phyloP scores from a whole-genome alignment of 2,113 vertebrate species.

The Glaucomys volans region DNA sequence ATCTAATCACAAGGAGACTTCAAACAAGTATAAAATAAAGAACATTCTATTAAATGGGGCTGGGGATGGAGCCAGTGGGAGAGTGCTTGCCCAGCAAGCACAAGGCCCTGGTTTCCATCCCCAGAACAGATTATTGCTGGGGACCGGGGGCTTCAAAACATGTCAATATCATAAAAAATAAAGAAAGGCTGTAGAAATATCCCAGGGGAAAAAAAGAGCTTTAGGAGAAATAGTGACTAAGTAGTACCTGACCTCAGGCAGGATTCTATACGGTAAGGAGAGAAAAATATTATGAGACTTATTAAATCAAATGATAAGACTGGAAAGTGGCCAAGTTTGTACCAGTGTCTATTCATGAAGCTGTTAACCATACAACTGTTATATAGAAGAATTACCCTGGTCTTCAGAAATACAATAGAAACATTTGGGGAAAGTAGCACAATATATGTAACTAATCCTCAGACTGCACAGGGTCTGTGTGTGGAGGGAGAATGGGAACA shows the following conservation, averaged over 20 bases:
- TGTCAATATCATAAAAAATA: not conserved
- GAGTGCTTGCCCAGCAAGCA: not conserved
- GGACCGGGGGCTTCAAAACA: not conserved
- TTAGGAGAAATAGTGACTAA: not conserved
- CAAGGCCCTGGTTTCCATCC: not conserved
- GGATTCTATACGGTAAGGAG: not conserved
- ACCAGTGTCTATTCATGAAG: not conserved
- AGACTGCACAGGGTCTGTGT: not conserved
- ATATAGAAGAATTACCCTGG: not conserved
- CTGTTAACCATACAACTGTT: not conserved
- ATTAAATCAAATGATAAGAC: not conserved
- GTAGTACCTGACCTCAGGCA: not conserved
- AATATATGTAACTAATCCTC: not conserved
- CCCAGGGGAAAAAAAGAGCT: not conserved
- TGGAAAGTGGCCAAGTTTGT: not conserved
- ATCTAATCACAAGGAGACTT: not conserved
- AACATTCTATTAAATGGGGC: too few species aligned
- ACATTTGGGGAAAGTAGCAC: not conserved
- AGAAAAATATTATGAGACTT: not conserved
- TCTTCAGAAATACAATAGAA: not conserved
- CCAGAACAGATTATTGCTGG: too few species aligned
- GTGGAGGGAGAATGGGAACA: not conserved
- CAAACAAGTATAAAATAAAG: too few species aligned
- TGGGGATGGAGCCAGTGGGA: too few species aligned
- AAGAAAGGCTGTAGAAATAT: not conserved